phyloP scores from a whole-genome alignment of 2,113 vertebrate species.

The Galemys pyrenaicus region DNA sequence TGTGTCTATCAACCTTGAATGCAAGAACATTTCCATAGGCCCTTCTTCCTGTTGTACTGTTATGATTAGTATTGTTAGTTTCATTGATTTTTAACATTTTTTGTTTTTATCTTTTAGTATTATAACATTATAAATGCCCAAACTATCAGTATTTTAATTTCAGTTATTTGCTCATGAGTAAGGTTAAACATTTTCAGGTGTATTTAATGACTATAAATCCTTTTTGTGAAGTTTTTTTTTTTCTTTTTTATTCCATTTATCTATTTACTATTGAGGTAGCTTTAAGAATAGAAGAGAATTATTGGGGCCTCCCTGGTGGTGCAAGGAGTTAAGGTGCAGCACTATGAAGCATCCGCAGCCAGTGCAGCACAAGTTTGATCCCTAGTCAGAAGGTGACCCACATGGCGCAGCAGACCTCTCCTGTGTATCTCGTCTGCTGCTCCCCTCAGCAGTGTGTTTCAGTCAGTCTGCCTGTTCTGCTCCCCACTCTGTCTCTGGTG shows the following conservation, averaged over 20 bases:
- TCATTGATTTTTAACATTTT: not conserved
- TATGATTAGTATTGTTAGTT: not conserved
- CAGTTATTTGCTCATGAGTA: not conserved
- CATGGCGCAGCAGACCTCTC: too few relatives aligned
- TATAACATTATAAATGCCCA: not conserved
- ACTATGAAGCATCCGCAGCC: too few relatives aligned
- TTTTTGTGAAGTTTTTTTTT: not conserved
- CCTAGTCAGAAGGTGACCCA: too few relatives aligned
- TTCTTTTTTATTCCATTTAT: not conserved
- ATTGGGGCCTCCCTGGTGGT: too few relatives aligned
- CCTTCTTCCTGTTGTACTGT: not conserved
- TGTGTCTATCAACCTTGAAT: not conserved
- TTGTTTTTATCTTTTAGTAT: not conserved
- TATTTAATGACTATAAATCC: not conserved
- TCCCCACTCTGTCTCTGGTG: too few relatives aligned
- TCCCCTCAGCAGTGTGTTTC: too few relatives aligned
- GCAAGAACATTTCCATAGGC: not conserved
- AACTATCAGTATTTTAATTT: not conserved
- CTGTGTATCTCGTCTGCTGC: too few relatives aligned
- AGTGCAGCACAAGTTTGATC: too few relatives aligned
- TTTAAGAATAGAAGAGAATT: too few relatives aligned
- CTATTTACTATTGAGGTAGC: not conserved
- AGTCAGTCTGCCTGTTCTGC: too few relatives aligned
- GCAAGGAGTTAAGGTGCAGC: too few relatives aligned
- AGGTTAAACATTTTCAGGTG: not conserved